phyloP scores from a whole-genome alignment of 2,797 vertebrate genomes.

The Fundulus diaphanus region DNA sequence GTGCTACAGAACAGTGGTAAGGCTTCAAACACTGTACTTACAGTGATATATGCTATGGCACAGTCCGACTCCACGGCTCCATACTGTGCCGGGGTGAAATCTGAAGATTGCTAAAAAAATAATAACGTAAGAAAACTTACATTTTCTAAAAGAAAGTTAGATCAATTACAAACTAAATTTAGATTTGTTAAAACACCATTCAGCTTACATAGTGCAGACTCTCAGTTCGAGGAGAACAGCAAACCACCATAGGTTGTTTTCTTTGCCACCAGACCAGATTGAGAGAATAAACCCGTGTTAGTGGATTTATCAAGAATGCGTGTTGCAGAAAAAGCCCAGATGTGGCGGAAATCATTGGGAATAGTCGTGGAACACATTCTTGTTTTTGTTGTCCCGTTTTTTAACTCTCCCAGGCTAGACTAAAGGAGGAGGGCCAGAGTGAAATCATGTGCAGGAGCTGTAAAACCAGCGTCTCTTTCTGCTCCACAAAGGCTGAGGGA shows the following conservation, averaged over 20 bases:
- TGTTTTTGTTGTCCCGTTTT: not conserved
- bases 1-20: not conserved
- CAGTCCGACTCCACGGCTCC: conserved; percentile 59
- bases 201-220: conserved; percentile 36
- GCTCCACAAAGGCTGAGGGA: not conserved
- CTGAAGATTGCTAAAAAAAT: conserved; percentile 56
- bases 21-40: conserved; percentile 52
- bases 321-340: not conserved
- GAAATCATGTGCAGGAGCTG: not conserved
- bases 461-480: not conserved
- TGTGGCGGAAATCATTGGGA: not conserved
- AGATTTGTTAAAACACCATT: not conserved
- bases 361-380: conserved; percentile 18
- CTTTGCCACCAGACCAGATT: conserved; percentile 10
- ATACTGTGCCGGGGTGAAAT: conserved; percentile 38
- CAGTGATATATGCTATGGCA: conserved; percentile 72
- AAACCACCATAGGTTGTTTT: not conserved
- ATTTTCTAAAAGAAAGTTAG: not conserved
- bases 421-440: not conserved
- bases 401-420: not conserved
- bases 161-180: not conserved
- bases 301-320: conserved; percentile 22
- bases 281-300: not conserved
- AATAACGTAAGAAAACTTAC: not conserved
- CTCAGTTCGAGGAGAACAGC: conserved; percentile 11